Conservation (phyloP, 2,797 vertebrate genomes). For the Gadopsis marmoratus region DNA sequence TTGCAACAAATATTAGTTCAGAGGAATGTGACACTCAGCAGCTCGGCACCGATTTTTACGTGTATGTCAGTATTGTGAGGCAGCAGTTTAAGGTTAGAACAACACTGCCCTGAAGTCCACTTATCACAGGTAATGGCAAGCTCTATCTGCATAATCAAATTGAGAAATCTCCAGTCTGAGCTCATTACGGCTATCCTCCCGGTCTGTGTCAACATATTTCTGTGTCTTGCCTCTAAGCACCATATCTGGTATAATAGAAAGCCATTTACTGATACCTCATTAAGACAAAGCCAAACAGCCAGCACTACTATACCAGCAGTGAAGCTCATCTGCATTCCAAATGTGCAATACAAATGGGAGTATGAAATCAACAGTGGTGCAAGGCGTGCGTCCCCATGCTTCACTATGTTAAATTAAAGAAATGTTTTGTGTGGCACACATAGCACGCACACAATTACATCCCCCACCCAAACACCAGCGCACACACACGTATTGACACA, state of each 20-base stretch:
- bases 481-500: conserved; percentile 15
- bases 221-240: conserved; percentile 52
- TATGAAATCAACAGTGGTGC: conserved; percentile 69
- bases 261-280: conserved; percentile 72
- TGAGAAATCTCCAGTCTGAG: conserved; percentile 49
- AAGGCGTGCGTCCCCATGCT: conserved; percentile 72
- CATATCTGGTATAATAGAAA: conserved; percentile 56
- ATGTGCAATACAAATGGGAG: conserved; percentile 70
- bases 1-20: conserved; percentile 59
- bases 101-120: conserved; percentile 34
- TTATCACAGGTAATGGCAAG: conserved; percentile 56
- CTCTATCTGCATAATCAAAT: conserved; percentile 54
- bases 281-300: conserved; percentile 75
- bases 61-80: conserved; percentile 24
- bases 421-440: conserved; percentile 45
- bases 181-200: conserved; percentile 65
- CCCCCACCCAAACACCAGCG: neutral
- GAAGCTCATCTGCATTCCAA: conserved; percentile 77
- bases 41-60: conserved; percentile 34
- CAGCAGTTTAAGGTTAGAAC: conserved; percentile 37
- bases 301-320: conserved; percentile 63
- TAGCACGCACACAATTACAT: conserved; percentile 14
- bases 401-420: conserved; percentile 78
- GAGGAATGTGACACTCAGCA: conserved; percentile 37
- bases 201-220: conserved; percentile 63